Percentiles rank a stretch among this genome's conserved stretches.
Conservation (phyloP, 2,888 invertebrate species). For the Acanthosepion lycidas region DNA sequence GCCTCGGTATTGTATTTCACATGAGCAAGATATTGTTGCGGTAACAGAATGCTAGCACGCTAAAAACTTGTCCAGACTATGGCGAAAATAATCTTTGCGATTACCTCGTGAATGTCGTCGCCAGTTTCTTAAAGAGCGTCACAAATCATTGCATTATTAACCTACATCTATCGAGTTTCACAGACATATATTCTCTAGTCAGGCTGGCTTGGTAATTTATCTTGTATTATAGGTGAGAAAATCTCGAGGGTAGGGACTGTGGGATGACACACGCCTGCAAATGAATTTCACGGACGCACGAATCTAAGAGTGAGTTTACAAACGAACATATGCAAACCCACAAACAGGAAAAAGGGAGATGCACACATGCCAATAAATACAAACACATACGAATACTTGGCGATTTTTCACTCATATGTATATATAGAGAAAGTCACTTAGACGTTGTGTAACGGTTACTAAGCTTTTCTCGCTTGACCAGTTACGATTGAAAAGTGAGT, state of each 20-base stretch:
- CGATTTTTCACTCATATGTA: no score
- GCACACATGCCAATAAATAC: no score
- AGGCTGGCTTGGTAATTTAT: no score
- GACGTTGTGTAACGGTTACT: no score
- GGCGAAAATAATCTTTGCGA: not conserved
- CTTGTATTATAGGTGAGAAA: not conserved
- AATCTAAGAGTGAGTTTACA: no score
- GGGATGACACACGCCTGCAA: not conserved
- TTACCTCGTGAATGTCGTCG: not conserved
- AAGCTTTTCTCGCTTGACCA: no score
- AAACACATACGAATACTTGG: no score
- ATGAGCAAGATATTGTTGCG: not conserved
- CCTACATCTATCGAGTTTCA: not conserved
- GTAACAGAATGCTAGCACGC: not conserved
- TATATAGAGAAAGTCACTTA: no score
- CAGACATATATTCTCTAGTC: not conserved
- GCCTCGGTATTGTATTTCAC: not conserved
- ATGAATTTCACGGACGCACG: not conserved
- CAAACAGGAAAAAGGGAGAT: no score
- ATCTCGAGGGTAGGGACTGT: no score
- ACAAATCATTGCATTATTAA: conserved; percentile 33
- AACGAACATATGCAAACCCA: no score
- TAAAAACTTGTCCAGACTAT: not conserved
- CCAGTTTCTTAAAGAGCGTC: not conserved
- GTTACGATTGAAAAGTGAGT: no score